These are phyloP conservation scores for Tetramorium parvispinum DNA, from an alignment of 1,140 invertebrate species.

Conservation along the genomic window DNA sequence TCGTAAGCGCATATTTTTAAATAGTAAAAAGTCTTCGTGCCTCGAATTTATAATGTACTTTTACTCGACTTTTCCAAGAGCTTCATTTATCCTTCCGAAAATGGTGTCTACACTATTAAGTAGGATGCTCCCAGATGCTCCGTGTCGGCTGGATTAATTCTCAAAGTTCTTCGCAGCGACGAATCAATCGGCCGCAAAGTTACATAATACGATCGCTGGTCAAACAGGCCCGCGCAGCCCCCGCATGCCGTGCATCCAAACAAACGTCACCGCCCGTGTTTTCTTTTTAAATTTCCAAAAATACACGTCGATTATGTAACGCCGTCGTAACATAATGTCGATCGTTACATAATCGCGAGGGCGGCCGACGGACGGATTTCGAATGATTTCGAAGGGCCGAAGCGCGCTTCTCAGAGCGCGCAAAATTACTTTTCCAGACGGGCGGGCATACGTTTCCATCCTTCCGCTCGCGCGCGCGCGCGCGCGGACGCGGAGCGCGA, in stretches of 20 bases:
- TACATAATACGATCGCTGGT: neutral
- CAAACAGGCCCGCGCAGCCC: neutral
- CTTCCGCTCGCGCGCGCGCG: neutral
- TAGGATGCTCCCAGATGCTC: too few species aligned
- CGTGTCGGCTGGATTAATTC: neutral
- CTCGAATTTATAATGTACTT: neutral
- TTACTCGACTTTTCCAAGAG: neutral
- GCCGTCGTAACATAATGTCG: neutral
- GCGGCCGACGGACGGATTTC: neutral
- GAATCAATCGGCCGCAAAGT: neutral
- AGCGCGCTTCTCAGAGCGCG: too few species aligned
- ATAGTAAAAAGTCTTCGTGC: neutral
- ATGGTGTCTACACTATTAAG: too few species aligned
- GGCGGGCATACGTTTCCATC: neutral
- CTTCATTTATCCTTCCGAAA: neutral
- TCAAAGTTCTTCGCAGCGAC: neutral
- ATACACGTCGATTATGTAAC: conserved; percentile 16
- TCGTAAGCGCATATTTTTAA: neutral
- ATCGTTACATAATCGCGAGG: conserved; percentile 7
- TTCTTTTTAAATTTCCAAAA: conserved; percentile 29
- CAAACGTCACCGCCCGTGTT: neutral
- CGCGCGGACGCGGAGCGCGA: neutral
- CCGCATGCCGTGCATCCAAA: neutral
- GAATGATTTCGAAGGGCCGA: neutral
- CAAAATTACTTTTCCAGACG: neutral